phyloP scores from a whole-genome alignment of 2,888 invertebrate genomes.

The Creontiades dilutus region DNA sequence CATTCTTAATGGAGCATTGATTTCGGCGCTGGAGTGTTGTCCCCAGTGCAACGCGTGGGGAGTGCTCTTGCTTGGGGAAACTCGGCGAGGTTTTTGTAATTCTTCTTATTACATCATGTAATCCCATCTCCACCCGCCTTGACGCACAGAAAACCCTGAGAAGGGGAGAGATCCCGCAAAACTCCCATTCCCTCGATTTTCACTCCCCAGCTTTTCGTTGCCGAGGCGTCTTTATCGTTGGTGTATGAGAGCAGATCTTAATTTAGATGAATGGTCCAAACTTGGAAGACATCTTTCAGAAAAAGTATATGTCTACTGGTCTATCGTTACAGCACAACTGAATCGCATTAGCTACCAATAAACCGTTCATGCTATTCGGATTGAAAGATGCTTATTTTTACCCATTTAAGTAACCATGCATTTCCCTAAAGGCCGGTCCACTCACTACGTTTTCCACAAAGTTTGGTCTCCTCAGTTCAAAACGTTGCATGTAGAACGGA shows the following conservation, averaged over 20 bases:
- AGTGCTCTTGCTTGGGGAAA: background rate
- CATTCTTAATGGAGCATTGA: slow-evolving; percentile 66
- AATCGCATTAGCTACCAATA: no score
- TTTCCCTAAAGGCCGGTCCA: no score
- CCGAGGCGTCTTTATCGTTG: background rate
- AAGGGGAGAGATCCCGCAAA: background rate
- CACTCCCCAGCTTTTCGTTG: slow-evolving; percentile 27
- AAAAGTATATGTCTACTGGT: no score
- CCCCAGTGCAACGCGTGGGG: background rate
- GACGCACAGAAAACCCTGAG: slow-evolving; percentile 39
- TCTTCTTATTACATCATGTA: slow-evolving; percentile 65
- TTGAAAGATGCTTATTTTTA: no score
- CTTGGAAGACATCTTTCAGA: background rate
- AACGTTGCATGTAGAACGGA: no score
- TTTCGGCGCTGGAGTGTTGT: slow-evolving; percentile 34
- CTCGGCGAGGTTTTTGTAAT: slow-evolving; percentile 51
- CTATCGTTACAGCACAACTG: no score
- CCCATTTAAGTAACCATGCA: no score
- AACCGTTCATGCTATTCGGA: no score
- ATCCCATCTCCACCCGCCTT: slow-evolving; percentile 46
- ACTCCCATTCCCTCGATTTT: slow-evolving; percentile 38
- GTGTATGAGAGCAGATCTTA: slow-evolving; percentile 7
- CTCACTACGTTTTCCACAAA: no score
- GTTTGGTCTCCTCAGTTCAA: no score
- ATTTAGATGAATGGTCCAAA: background rate